Base-by-base conservation (phyloP, 2,888 invertebrate genomes). In the Adelphocoris suturalis region DNA sequence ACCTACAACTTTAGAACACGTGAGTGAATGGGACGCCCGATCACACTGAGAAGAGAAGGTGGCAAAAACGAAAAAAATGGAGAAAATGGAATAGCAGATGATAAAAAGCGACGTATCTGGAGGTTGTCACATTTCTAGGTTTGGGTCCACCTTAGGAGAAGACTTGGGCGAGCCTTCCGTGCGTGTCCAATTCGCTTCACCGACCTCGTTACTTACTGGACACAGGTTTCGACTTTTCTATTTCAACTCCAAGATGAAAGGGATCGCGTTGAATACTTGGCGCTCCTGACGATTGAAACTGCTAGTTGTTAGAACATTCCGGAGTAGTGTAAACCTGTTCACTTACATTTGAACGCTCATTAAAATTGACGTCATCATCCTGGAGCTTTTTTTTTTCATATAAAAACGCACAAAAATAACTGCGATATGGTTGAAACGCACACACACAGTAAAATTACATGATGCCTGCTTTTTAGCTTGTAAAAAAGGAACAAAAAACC, bases 141-240 rank as follows among this genome's bases (percentile, higher is more conserved):
- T 68, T 68, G 68, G n/a, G 57, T n/a, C 57, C 57, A n/a, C 57
- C 57, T 16, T 16, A 57, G 68, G 68, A 68, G 68, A 68, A 68
- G 68, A 2, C 11, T 23, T 23, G 68, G 68, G 68, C 68, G 68
- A 68, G 68, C 19, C 68, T 7, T 23, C 68, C 68, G 68, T 68
- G 68, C 68, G 68, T 68, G 68, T 68, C 68, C 68, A 68, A 68
- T 68, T 68, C 68, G 68, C 68, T 23, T 68, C 68, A 68, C 23
- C 68, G 68, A 68, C 68, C 68, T 68, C 68, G 68, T 68, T 68
- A 23, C 68, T 68, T 68, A 68, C 68, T 68, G 68, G 68, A 68
- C 68, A 68, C 68, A 23, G 68, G 68, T 68, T 68, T 68, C 68
- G 23, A 11, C 27, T 68, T 12, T 68, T 68, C 68, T n/a, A 57